Evolutionary conservation across 2,113 vertebrate genomes (phyloP), one percentile per base, ranked within the genome.

Genomic region (Anarrhichthys ocellatus): DNA sequence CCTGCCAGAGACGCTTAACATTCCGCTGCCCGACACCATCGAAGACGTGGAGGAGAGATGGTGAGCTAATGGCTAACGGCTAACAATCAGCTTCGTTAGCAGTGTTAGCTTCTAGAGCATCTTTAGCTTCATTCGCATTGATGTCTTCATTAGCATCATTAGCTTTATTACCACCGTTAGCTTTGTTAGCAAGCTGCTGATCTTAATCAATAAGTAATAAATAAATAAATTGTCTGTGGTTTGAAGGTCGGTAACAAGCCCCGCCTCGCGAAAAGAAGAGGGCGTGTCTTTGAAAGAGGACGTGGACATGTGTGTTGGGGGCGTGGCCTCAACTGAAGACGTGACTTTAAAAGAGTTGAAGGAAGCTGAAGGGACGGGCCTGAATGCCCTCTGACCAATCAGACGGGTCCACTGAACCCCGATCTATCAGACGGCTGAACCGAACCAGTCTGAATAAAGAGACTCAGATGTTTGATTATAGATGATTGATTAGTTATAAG

Each of bases 1-100:
- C 76, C 94, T 99, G 22, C 96, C 97, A 0, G 97, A 98, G 88
- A 98, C 97, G 0, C 94, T 96, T 63, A 95, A 97, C 52, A 0
- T 80, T 2, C 95, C 96, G 0, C 93, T 99, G 65, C 97, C 97
- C 0, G 97, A 99, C 70, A 98, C 96, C 1, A 94, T 98, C 0
- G 93, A 96, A 22, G 97, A 98, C 0, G 91, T 98, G 78, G 96
- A 98, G 76, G 89, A 69, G 6, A 93, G 84, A 34, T 89, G 95
- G 94, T 94, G 22, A 77, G 78, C 40, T 69, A 27, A 56, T 2
- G 1, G 38, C 22, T 20, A 27, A 56, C 2, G 1, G 32, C 22
- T n/a, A 86, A 63, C n/a, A 18, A n/a, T 24, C n/a, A 36, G 20
- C 24, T 11, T 54, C 2, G 15, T 13, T 46, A 29, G 13, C 29